Base-by-base conservation (phyloP, 2,113 vertebrate genomes). In the Passerina amoena region DNA sequence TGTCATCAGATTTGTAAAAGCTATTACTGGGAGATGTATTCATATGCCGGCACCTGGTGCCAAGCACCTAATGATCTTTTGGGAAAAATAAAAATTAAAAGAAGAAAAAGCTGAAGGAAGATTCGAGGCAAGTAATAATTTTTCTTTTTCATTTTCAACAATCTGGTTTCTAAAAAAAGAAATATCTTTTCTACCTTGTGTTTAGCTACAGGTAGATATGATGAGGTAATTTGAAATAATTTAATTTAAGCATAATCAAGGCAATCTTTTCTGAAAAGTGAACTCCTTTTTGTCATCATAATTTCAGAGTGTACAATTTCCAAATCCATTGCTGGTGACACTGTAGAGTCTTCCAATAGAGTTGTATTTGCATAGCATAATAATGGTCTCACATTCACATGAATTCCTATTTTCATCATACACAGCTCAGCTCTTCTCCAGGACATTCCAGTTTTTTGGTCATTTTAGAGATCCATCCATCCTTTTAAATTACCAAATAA, bases 1-100 rank as follows among this genome's bases (percentile, higher is more conserved):
- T 57, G 56, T 44, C 16, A 48, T 82, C 77, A 68, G 56, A 38
- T 88, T 95, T 84, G 76, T 90, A 88, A 83, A 93, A 94, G 64
- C 31, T 59, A 5, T 90, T 92, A 54, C 50, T 60, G 71, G 30
- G 69, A 70, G 72, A 75, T 44, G 40, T 23, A 82, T 79, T 89
- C 38, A 51, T 28, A 48, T 2, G 3, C 31, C 23, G 71, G 60
- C 24, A 25, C n/a, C 31, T 86, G 11, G 17, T 84, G 53, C 35
- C 77, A 94, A 64, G 47, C 38, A 75, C 12, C 27, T 73, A 86
- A 81, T 83, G 60, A 83, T 77, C 31, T 83, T 82, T 23, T 3
- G 6, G 6, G 25, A 48, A 45, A 86, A 57, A 76, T 38, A 27
- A 51, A 53, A 70, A 70, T 35, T 40, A 33, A 30, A 33, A 57